Base-by-base conservation (phyloP, 2,113 vertebrate species). In the Toxostoma redivivum region DNA sequence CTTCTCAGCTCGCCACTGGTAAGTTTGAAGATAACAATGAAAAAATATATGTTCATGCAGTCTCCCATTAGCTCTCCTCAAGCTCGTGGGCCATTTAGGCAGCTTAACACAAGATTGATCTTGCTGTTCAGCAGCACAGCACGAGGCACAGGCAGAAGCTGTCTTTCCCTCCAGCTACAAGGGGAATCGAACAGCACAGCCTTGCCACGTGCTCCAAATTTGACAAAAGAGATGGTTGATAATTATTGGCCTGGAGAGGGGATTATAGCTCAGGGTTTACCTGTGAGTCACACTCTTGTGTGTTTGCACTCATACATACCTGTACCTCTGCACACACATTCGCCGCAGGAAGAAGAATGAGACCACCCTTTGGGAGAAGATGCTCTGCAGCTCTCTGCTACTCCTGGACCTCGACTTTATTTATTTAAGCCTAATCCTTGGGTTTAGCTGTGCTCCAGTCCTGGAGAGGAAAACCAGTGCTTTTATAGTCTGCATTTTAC, bases 91-190 rank as follows among this genome's bases (percentile, higher is more conserved):
- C 38, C 70, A 31, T 90, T 92, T 60, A 91, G 80, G 40, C 81
- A 71, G 81, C 88, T 92, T 81, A 92, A 91, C 60, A 80, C 70
- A 80, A 88, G 85, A 91, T 5, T 61, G 92, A 84, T 96, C 79
- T 78, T 77, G 71, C 69, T 77, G 60, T 57, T 93, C 2, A 6
- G 80, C 73, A 77, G 72, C 81, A 62, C 72, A 66, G 62, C 14
- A 8, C 9, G 0, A 81, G 60, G 86, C 50, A 48, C 0, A 2
- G 82, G 79, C 70, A 90, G 88, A 66, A 81, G 65, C 82, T 74
- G 50, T 79, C 62, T 86, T 83, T 81, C 65, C 89, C 70, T 91
- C 77, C 66, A 50, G 78, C 93, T 78, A 76, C 4, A 2, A 38
- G 87, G 57, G 40, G 33, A 78, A 67, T 86, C 11, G 15, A 71